Conservation (phyloP, 2,797 vertebrate genomes). For the Phataginus tetradactyla region DNA sequence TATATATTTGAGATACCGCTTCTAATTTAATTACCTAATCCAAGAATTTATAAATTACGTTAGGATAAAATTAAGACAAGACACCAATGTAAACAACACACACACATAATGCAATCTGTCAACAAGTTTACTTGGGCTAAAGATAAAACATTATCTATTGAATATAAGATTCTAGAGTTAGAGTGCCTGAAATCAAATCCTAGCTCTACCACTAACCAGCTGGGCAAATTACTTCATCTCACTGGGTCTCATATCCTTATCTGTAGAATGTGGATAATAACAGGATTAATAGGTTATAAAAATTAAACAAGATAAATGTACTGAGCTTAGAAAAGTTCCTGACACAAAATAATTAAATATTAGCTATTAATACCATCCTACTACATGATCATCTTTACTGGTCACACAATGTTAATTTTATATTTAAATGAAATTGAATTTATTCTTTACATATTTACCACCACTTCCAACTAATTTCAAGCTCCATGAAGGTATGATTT, state of each 20-base stretch:
- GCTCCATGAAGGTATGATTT: neutral
- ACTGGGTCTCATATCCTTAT: neutral
- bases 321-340: neutral
- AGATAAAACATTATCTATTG: neutral
- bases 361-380: neutral
- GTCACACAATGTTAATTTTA: neutral
- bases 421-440: neutral
- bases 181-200: neutral
- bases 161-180: neutral
- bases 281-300: neutral
- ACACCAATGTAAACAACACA: neutral
- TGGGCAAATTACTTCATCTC: neutral
- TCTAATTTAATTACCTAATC: neutral
- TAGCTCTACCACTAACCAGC: neutral
- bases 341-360: neutral
- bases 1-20: neutral
- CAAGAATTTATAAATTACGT: neutral
- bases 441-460: neutral
- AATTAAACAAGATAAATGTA: neutral
- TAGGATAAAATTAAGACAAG: neutral
- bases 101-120: neutral
- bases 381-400: neutral
- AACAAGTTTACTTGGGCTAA: conserved; percentile 6
- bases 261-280: neutral
- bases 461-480: neutral